Evolutionary conservation across 2,888 invertebrate genomes (phyloP).

Genomic region (Epiperipatus broadwayi): DNA sequence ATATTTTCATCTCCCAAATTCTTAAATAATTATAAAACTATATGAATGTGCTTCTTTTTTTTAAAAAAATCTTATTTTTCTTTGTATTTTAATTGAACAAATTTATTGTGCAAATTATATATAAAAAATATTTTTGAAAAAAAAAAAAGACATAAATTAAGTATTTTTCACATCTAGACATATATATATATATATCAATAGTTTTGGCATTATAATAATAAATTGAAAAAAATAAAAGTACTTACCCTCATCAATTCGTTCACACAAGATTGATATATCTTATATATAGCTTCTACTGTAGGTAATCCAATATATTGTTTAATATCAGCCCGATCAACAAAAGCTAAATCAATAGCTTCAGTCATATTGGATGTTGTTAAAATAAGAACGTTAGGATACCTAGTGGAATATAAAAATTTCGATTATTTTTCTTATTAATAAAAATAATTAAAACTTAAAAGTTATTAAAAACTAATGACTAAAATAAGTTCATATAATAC

Average conservation of each 20-base stretch:
- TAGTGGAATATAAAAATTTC: conserved; percentile 21
- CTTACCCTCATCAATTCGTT: conserved; percentile 54
- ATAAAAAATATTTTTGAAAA: no score
- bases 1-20: no score
- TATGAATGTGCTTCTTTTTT: no score
- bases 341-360: conserved; percentile 77
- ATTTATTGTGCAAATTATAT: no score
- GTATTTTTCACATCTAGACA: no score
- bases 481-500: conserved; percentile 8
- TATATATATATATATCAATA: no score
- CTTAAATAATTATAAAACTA: no score
- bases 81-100: no score
- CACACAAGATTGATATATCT: conserved; percentile 62
- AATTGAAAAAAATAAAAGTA: conserved; percentile 9
- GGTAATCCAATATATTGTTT: conserved; percentile 74
- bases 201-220: conserved; percentile 11
- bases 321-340: conserved; percentile 86
- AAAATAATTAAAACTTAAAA: conserved; percentile 12
- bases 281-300: conserved; percentile 50
- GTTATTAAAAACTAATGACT: conserved; percentile 7
- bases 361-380: conserved; percentile 90
- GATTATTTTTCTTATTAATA: background rate
- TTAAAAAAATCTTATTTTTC: no score
- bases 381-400: conserved; percentile 70
- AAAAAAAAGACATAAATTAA: no score